Evolutionary conservation across 2,888 invertebrate genomes (phyloP).

Genomic region (Creontiades dilutus): DNA sequence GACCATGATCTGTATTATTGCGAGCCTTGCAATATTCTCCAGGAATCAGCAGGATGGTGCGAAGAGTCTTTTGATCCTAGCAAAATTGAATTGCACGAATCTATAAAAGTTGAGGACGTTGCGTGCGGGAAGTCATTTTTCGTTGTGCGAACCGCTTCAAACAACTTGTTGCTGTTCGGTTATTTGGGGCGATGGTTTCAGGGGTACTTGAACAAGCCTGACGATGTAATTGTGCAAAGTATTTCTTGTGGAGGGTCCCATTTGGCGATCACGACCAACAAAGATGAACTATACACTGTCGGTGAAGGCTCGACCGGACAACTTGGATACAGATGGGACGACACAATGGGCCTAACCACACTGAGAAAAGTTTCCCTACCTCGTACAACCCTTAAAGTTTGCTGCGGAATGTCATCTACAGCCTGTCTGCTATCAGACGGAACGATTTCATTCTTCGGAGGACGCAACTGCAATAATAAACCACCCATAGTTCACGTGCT

Average conservation of each 20-base stretch:
- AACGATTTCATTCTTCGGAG: background rate
- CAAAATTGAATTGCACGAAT: background rate
- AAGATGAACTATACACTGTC: background rate
- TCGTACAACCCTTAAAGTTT: background rate
- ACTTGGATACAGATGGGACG: slow-evolving; percentile 5
- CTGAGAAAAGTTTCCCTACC: background rate
- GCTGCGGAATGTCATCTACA: background rate
- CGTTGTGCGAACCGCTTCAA: background rate
- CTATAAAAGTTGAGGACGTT: background rate
- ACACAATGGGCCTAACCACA: background rate
- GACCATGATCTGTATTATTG: background rate
- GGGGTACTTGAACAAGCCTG: background rate
- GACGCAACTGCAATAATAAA: background rate
- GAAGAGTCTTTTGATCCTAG: background rate
- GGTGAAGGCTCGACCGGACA: background rate
- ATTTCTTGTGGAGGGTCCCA: background rate
- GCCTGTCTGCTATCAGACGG: background rate
- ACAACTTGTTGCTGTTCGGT: background rate
- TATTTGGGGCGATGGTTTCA: background rate
- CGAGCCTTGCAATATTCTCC: background rate
- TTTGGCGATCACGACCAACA: background rate
- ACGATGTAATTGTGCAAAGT: background rate
- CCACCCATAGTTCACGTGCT: background rate
- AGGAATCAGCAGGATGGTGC: background rate
- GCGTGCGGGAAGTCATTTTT: background rate